Evolutionary conservation across 2,113 vertebrate species (phyloP).

Genomic region (Lasiurus borealis): DNA sequence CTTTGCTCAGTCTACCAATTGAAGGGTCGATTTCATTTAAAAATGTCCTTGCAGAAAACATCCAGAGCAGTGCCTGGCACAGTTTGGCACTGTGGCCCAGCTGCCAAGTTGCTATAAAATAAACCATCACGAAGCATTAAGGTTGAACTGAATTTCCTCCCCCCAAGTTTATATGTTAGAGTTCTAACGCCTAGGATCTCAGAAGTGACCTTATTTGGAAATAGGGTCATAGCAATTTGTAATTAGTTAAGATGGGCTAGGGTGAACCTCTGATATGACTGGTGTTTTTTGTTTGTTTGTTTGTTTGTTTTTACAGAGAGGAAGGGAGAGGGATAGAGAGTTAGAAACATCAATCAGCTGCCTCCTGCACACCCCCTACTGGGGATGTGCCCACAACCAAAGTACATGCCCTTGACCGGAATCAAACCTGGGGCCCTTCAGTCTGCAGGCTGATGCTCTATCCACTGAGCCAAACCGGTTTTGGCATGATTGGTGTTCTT

Average conservation of each 20-base stretch:
- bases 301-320: no score
- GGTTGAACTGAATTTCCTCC: background rate
- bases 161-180: background rate
- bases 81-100: background rate
- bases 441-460: no score
- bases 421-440: no score
- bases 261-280: background rate
- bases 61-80: background rate
- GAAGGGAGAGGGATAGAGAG: no score
- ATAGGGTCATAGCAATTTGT: background rate
- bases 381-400: no score
- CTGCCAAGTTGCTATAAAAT: background rate
- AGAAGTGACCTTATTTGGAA: background rate
- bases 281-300: no score
- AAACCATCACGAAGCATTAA: background rate
- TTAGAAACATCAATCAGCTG: no score
- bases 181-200: background rate
- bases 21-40: background rate
- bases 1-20: background rate
- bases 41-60: background rate
- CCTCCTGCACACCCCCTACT: no score
- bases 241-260: background rate
- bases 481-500: background rate
- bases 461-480: no score
- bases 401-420: no score